Percentiles rank a stretch among this genome's conserved stretches.
Evolutionary conservation across 2,797 vertebrate genomes (phyloP).

Genomic region (Streptopelia turtur): DNA sequence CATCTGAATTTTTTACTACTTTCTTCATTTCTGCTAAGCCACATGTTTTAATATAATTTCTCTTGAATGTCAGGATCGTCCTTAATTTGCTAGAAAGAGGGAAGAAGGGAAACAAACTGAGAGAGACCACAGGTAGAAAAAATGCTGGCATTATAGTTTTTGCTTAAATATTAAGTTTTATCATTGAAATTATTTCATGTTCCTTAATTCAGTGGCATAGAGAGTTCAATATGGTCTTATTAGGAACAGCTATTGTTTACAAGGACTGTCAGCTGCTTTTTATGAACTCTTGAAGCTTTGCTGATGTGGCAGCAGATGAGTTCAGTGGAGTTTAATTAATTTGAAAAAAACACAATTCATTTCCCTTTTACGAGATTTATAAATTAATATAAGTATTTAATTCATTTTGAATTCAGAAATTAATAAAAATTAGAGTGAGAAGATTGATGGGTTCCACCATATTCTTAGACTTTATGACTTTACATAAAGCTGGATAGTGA

Average conservation of each 20-base stretch:
- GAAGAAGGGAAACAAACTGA: not conserved
- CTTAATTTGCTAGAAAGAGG: not conserved
- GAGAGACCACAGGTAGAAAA: not conserved
- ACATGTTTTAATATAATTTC: not conserved
- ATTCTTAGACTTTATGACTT: not conserved
- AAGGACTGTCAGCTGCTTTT: conserved; percentile 7
- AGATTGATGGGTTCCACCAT: not conserved
- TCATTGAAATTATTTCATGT: not conserved
- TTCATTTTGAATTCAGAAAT: not conserved
- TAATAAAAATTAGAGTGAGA: not conserved
- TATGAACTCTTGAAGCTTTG: not conserved
- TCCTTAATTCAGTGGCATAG: not conserved
- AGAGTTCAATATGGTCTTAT: not conserved
- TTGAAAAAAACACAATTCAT: conserved; percentile 24
- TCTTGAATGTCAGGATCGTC: not conserved
- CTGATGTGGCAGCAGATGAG: not conserved
- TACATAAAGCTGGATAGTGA: not conserved
- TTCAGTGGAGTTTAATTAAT: conserved; percentile 49
- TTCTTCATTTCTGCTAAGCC: not conserved
- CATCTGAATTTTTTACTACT: not conserved
- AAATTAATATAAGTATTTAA: conserved; percentile 55
- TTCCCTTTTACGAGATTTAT: conserved; percentile 46
- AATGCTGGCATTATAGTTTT: not conserved
- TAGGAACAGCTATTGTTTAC: conserved; percentile 16
- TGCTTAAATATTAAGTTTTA: conserved; percentile 16